Evolutionary conservation across 2,797 vertebrate species (phyloP).

Genomic region (Podargus strigoides): DNA sequence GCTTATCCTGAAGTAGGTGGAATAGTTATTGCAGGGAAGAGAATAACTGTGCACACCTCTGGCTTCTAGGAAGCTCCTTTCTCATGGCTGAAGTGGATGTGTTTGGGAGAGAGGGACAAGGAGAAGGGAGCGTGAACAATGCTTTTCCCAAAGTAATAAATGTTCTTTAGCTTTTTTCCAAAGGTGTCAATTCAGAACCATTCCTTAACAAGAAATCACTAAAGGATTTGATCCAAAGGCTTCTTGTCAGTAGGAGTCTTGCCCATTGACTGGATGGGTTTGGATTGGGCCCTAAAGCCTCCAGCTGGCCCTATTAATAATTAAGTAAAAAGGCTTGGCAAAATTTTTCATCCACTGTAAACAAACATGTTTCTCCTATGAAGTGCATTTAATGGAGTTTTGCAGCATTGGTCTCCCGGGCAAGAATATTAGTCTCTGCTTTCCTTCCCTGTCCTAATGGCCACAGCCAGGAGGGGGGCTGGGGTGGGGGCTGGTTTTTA

Average conservation of each 20-base stretch:
- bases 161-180: neutral
- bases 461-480: constrained; percentile 59
- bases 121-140: neutral
- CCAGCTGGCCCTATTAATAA: constrained; percentile 14
- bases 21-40: neutral
- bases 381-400: constrained; percentile 55
- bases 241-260: neutral
- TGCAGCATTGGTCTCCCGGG: constrained; percentile 57
- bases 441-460: constrained; percentile 73
- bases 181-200: neutral
- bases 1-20: neutral
- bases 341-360: constrained; percentile 22
- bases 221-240: neutral
- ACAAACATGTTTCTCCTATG: constrained; percentile 44
- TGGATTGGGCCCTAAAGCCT: neutral
- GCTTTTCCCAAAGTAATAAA: neutral
- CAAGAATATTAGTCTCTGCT: constrained; percentile 68
- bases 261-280: neutral
- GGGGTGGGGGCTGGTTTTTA: constrained; percentile 66
- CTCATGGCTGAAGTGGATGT: neutral
- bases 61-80: neutral
- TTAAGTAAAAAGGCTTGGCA: constrained; percentile 23
- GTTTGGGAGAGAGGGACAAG: neutral
- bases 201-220: neutral
- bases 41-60: neutral